Conservation (phyloP, 2,888 invertebrate genomes). For the Caenorhabditis sinica region DNA sequence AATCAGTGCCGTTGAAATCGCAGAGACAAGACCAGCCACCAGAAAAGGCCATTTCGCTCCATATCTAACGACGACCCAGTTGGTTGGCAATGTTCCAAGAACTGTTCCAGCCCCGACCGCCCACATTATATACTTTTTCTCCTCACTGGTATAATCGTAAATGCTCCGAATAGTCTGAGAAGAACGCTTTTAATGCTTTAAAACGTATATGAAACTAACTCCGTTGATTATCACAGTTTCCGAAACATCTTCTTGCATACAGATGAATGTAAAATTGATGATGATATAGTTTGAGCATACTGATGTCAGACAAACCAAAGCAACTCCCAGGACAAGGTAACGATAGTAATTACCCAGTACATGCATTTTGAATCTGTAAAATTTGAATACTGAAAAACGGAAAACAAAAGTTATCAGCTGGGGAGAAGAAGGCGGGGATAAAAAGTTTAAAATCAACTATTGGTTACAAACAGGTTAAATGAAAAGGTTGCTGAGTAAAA, state of each 20-base stretch:
- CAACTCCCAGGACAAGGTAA: constrained; percentile 58
- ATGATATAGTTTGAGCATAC: constrained; percentile 74
- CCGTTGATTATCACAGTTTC: constrained; percentile 22
- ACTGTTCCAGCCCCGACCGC: constrained; percentile 77
- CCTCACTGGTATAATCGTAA: constrained; percentile 68
- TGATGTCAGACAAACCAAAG: constrained; percentile 69
- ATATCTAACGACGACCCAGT: constrained; percentile 71
- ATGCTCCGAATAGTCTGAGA: constrained; percentile 50
- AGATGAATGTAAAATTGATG: constrained; percentile 76
- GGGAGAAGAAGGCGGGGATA: neutral
- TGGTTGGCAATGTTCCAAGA: constrained; percentile 76
- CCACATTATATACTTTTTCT: constrained; percentile 75
- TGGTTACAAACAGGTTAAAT: neutral
- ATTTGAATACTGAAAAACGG: neutral
- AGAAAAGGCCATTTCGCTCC: constrained; percentile 75
- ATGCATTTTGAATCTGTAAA: constrained; percentile 17
- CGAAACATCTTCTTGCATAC: constrained; percentile 68
- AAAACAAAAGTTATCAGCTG: neutral
- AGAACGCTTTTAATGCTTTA: neutral
- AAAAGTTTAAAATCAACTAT: too few relatives aligned
- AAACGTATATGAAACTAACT: constrained; percentile 4
- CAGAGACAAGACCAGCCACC: constrained; percentile 68
- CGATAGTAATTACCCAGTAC: constrained; percentile 56
- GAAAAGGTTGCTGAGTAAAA: too few relatives aligned
- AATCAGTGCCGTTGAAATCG: constrained; percentile 58